Percentiles rank a stretch among this genome's conserved stretches.
These are phyloP conservation scores for Platygyra sinensis DNA, from an alignment of 64 coral and sea anemone genomes.

Conservation along the genomic window DNA sequence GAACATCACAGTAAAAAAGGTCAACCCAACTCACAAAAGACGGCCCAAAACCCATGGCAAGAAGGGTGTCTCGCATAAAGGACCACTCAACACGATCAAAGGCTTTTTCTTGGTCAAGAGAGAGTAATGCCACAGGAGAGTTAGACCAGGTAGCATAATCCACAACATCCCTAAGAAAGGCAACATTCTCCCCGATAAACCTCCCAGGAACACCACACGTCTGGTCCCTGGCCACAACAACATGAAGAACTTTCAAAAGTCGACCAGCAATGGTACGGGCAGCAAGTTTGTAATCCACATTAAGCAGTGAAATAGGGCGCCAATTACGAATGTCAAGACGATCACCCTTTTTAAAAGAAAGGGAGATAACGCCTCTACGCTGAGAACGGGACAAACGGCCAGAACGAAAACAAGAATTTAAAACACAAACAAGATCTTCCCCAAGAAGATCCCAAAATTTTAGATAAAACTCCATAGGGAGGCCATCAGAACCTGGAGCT, in stretches of 20 bases:
- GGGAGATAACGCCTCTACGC: not conserved
- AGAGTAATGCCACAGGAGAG: too few relatives aligned
- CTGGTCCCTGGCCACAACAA: not conserved
- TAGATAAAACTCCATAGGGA: conserved; percentile 24
- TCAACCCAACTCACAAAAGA: too few relatives aligned
- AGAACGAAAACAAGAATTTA: not conserved
- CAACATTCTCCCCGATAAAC: too few relatives aligned
- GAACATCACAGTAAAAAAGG: too few relatives aligned
- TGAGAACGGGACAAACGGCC: not conserved
- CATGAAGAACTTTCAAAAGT: not conserved
- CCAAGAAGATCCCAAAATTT: conserved; percentile 20
- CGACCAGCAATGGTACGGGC: not conserved
- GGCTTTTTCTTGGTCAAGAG: too few relatives aligned
- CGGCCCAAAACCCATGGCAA: too few relatives aligned
- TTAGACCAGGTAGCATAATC: too few relatives aligned
- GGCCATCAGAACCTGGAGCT: conserved; percentile 3
- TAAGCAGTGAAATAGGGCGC: conserved; percentile 46
- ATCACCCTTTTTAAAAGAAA: conserved; percentile 23
- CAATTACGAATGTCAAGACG: not conserved
- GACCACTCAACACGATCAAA: too few relatives aligned
- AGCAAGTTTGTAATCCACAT: conserved; percentile 40
- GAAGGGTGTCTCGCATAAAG: too few relatives aligned
- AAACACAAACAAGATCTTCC: not conserved
- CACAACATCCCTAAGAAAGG: too few relatives aligned
- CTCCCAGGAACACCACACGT: conserved; percentile 13